A percentile compares a stretch with the other conserved stretches of the same genome.
phyloP scores from a whole-genome alignment of 2,888 invertebrate species.

The Tipula vernalis region DNA sequence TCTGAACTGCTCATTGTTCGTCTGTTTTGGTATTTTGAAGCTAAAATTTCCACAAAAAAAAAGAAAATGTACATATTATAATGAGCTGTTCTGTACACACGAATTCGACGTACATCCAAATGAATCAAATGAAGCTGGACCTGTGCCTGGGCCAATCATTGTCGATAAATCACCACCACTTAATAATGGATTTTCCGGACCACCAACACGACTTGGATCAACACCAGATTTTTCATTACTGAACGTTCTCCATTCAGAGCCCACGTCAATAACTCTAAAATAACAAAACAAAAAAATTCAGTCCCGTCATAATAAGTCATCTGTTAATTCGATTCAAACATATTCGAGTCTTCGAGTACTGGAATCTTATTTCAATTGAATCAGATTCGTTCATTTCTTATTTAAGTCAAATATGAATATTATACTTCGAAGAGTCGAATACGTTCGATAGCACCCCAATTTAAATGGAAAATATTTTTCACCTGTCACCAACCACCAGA shows the following conservation, averaged over 20 bases:
- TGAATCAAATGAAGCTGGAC: slow-evolving; percentile 78
- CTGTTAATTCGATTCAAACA: too few species aligned
- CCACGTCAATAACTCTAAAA: slow-evolving; percentile 93
- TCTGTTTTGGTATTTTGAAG: slow-evolving; percentile 60
- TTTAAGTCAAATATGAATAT: too few species aligned
- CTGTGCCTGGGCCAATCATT: slow-evolving; percentile 68
- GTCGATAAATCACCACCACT: slow-evolving; percentile 95
- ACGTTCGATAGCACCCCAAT: too few species aligned
- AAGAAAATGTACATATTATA: neutral
- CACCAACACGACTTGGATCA: slow-evolving; percentile 99
- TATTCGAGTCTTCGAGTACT: too few species aligned
- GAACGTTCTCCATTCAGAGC: slow-evolving; percentile 99
- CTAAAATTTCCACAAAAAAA: slow-evolving; percentile 20
- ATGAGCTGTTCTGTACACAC: slow-evolving; percentile 25
- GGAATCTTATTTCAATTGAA: too few species aligned
- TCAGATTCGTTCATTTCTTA: too few species aligned
- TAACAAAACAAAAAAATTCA: slow-evolving; percentile 20
- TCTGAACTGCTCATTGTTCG: slow-evolving; percentile 87
- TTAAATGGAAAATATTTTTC: neutral
- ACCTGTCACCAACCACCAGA: slow-evolving; percentile 87
- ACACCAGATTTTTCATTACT: slow-evolving; percentile 95
- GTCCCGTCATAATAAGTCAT: too few species aligned
- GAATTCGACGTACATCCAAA: slow-evolving; percentile 52
- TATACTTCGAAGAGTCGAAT: too few species aligned
- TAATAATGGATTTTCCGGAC: slow-evolving; percentile 93